These are phyloP conservation scores for Dryocosmus kuriphilus DNA, from an alignment of 2,888 invertebrate genomes.

Conservation along the genomic window DNA sequence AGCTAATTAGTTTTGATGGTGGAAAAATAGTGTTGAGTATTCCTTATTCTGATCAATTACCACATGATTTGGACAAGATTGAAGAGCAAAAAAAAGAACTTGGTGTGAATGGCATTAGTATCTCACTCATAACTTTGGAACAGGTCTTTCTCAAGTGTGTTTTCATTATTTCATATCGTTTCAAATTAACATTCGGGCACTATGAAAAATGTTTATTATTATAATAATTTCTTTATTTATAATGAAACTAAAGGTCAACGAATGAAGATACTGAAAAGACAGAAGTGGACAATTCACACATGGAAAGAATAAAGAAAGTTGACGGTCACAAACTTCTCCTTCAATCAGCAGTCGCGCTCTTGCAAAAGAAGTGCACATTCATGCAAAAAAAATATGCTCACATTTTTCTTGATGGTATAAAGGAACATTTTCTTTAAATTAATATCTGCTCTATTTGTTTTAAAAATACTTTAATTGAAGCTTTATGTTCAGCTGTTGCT, in stretches of 20 bases:
- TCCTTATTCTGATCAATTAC: slow-evolving; percentile 80
- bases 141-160: slow-evolving; percentile 91
- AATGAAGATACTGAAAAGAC: slow-evolving; percentile 66
- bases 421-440: slow-evolving; percentile 34
- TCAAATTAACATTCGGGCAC: background rate
- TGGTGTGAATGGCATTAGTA: slow-evolving; percentile 87
- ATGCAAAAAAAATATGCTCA: slow-evolving; percentile 69
- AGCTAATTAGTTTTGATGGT: slow-evolving; percentile 76
- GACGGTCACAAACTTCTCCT: slow-evolving; percentile 65
- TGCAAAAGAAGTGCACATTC: slow-evolving; percentile 73
- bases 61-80: slow-evolving; percentile 82
- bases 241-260: slow-evolving; percentile 63
- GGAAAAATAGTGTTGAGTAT: slow-evolving; percentile 81
- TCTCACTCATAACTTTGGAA: slow-evolving; percentile 93
- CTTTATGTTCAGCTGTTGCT: slow-evolving; percentile 65
- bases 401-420: slow-evolving; percentile 68
- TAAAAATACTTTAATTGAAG: background rate
- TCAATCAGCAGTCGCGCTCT: slow-evolving; percentile 72
- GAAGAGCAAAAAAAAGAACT: slow-evolving; percentile 81
- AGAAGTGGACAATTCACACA: slow-evolving; percentile 61
- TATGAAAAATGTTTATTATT: background rate
- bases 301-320: slow-evolving; percentile 63
- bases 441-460: background rate
- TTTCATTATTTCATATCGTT: background rate
- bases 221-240: background rate